A percentile compares a stretch with the other conserved stretches of the same genome.
Conservation (phyloP, 2,888 invertebrate genomes). For the Dastarcus helophoroides region DNA sequence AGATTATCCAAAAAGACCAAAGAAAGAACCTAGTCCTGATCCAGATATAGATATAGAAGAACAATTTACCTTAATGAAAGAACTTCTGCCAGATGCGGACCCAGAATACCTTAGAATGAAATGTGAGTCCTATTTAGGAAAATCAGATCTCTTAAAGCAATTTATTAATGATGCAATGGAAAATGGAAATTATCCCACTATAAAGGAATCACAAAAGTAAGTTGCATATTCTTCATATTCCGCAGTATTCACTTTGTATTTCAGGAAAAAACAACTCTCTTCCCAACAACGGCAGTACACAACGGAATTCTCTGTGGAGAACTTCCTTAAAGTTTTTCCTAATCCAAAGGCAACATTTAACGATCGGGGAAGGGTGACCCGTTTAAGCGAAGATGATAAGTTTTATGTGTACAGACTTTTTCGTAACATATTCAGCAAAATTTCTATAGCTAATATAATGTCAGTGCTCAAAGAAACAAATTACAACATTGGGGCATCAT, state of each 20-base stretch:
- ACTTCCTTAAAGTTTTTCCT: conserved; percentile 38
- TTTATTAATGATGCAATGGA: conserved; percentile 22
- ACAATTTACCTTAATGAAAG: conserved; percentile 22
- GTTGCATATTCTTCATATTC: not conserved
- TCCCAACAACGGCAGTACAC: conserved; percentile 37
- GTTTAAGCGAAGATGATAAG: not conserved
- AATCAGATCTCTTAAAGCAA: conserved; percentile 17
- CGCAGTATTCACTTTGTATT: conserved; percentile 5
- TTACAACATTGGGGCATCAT: conserved; percentile 1
- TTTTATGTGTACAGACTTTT: conserved; percentile 11
- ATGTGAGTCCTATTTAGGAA: conserved; percentile 16
- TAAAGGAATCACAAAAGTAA: conserved; percentile 21
- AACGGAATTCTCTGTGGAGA: conserved; percentile 33
- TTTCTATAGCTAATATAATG: no score
- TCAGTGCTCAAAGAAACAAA: no score
- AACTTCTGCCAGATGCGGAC: conserved; percentile 27
- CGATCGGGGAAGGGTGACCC: conserved; percentile 15
- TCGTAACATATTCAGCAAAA: conserved; percentile 16
- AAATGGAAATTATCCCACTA: conserved; percentile 23
- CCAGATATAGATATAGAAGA: conserved; percentile 20
- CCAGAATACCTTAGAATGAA: conserved; percentile 22
- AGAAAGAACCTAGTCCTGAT: conserved; percentile 11
- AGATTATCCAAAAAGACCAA: conserved; percentile 23
- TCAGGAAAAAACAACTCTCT: conserved; percentile 26
- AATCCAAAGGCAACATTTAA: conserved; percentile 30